Evolutionary conservation across 2,888 invertebrate genomes (phyloP), one percentile per base, ranked within the genome.

Genomic region (Hetaerina titia): DNA sequence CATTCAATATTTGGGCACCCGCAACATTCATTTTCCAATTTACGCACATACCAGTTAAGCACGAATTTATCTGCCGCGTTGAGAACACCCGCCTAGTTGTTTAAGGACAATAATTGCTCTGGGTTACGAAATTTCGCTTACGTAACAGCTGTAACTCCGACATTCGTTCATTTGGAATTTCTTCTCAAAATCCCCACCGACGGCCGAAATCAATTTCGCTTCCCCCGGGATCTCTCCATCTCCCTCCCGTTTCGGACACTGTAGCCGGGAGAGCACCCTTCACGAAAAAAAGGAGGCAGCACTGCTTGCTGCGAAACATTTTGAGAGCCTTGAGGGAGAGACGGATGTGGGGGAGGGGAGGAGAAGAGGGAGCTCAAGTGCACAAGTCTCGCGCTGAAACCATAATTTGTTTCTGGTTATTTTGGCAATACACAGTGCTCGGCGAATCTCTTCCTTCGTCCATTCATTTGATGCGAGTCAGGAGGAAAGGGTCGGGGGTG

Each of bases 381-480:
- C 81, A n/a, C 69, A 69, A 22, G 7, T 69, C 69, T 69, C 31
- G 31, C 81, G 25, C 81, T 31, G 81, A 31, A 81, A 81, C 31
- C 81, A 31, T 81, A 81, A 81, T 81, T 81, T 81, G 81, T 81
- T 81, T 31, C 81, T 31, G 81, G 81, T 81, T 81, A 81, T 81
- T 81, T 31, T 81, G 81, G 81, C 81, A 15, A 31, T 31, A 31
- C 81, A 31, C 81, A 25, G 22, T n/a, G 25, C 81, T 31, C 81
- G 9, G 81, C 81, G 31, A 31, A 81, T 69, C n/a, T n/a, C 69
- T n/a, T n/a, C 69, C 31, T n/a, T 22, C 31, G 19, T 31, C 25
- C 81, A 81, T 81, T 81, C 13, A 81, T 81, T 25, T 81, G 81
- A 81, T 2, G 31, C 81, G 81, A n/a, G 69, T 5, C 6, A 8